Conservation (phyloP, 2,113 vertebrate genomes). For the Hippocampus mohnikei region DNA sequence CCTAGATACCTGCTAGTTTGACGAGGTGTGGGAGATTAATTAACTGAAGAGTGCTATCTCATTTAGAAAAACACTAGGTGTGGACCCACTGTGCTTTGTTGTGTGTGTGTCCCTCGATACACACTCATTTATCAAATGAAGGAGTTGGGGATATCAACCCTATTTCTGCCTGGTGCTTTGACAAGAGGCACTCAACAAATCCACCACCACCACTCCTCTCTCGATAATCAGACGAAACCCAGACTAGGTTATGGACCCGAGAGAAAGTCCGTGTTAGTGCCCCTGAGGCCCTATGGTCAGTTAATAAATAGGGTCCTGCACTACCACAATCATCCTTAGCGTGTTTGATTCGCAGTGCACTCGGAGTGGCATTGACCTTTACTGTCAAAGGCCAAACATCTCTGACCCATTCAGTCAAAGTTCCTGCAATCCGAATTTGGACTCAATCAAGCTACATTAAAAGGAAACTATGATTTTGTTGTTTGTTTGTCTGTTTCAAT, state of each 20-base stretch:
- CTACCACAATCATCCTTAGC: conserved; percentile 28
- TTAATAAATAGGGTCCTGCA: conserved; percentile 66
- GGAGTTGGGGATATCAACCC: conserved; percentile 17
- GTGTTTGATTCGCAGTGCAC: conserved; percentile 23
- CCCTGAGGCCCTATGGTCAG: conserved; percentile 50
- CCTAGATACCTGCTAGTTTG: conserved; percentile 41
- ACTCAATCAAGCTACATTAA: conserved; percentile 53
- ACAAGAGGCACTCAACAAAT: conserved; percentile 9
- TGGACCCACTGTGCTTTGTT: conserved; percentile 7
- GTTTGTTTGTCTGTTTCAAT: conserved; percentile 1
- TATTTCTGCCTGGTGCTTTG: conserved; percentile 25
- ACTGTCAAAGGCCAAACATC: conserved; percentile 65
- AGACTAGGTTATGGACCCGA: conserved; percentile 50
- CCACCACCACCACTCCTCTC: conserved; percentile 12
- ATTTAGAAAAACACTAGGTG: conserved; percentile 39
- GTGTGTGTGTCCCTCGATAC: conserved; percentile 3
- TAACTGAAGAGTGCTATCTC: conserved; percentile 55
- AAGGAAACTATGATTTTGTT: conserved; percentile 21
- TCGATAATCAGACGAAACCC: conserved; percentile 17
- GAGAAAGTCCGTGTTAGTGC: conserved; percentile 55
- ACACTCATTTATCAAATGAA: conserved; percentile 13
- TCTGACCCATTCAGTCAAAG: conserved; percentile 46
- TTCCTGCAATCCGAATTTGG: conserved; percentile 7
- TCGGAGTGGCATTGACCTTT: conserved; percentile 62
- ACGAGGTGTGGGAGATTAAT: conserved; percentile 57